These are phyloP conservation scores for Anas flavirostris DNA, from an alignment of 2,797 vertebrate species.

Conservation along the genomic window DNA sequence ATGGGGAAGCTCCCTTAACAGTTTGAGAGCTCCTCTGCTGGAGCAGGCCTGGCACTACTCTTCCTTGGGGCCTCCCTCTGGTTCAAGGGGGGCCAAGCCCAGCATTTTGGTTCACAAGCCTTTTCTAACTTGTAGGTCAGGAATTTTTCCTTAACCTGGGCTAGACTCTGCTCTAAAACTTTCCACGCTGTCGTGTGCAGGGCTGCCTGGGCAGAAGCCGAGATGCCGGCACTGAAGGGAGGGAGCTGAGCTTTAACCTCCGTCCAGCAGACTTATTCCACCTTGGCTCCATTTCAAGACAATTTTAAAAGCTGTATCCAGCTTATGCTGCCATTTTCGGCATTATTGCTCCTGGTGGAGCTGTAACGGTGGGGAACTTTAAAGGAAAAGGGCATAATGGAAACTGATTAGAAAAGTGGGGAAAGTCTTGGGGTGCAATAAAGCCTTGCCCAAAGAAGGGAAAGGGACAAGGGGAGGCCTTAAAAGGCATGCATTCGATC, in stretches of 20 bases:
- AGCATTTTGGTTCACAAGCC: neutral
- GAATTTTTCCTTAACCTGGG: slow-evolving; percentile 13
- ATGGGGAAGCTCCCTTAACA: neutral
- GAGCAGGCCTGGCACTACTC: neutral
- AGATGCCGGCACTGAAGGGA: neutral
- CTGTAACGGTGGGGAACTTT: slow-evolving; percentile 50
- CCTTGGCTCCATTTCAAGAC: slow-evolving; percentile 48
- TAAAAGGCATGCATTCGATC: slow-evolving; percentile 36
- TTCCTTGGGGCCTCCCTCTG: neutral
- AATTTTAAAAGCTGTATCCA: slow-evolving; percentile 2
- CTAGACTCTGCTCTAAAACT: slow-evolving; percentile 34
- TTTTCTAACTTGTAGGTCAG: neutral
- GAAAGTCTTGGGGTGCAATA: slow-evolving; percentile 34
- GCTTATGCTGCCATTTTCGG: neutral
- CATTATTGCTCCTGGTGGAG: slow-evolving; percentile 46
- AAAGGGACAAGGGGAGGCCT: neutral
- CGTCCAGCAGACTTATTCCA: slow-evolving; percentile 5
- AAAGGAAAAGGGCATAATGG: slow-evolving; percentile 60
- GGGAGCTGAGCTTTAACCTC: slow-evolving; percentile 1
- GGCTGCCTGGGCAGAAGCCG: slow-evolving; percentile 30
- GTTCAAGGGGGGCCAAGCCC: neutral
- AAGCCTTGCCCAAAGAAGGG: slow-evolving; percentile 35
- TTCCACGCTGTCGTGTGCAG: slow-evolving; percentile 27
- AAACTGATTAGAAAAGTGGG: slow-evolving; percentile 64
- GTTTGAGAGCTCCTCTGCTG: neutral